Evolutionary conservation across 2,113 vertebrate species (phyloP).

Genomic region (Oceanodroma tethys): DNA sequence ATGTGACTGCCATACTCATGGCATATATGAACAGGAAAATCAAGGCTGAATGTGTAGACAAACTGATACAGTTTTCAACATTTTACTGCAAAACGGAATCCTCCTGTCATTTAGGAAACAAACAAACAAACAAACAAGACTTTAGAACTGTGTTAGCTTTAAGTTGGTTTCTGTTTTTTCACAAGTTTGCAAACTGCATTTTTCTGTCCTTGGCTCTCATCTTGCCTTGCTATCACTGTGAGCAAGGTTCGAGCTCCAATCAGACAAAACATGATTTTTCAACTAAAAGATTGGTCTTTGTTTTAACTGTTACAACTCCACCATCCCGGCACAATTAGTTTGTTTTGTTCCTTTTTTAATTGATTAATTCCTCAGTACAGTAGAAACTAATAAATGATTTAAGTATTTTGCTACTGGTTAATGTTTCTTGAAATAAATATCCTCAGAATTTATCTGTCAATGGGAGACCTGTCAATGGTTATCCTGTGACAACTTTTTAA

Average conservation of each 20-base stretch:
- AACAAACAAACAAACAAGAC: neutral
- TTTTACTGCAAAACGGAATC: neutral
- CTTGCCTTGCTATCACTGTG: neutral
- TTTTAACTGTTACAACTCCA: neutral
- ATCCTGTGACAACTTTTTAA: neutral
- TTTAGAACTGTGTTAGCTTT: neutral
- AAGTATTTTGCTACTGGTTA: neutral
- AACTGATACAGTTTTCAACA: neutral
- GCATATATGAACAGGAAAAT: neutral
- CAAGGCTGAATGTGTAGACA: neutral
- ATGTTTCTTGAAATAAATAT: neutral
- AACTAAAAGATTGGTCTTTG: neutral
- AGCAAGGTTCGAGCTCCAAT: neutral
- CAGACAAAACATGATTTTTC: neutral
- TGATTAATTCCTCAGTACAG: neutral
- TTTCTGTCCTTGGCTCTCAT: neutral
- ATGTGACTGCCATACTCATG: neutral
- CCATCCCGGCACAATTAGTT: neutral
- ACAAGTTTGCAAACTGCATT: neutral
- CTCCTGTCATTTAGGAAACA: neutral
- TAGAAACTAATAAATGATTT: conserved; percentile 3
- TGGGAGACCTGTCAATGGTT: neutral
- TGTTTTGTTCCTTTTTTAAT: neutral
- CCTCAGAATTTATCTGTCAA: neutral
- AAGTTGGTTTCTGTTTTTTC: neutral